Conservation (phyloP, 2,797 vertebrate genomes). For the Labroides dimidiatus region DNA sequence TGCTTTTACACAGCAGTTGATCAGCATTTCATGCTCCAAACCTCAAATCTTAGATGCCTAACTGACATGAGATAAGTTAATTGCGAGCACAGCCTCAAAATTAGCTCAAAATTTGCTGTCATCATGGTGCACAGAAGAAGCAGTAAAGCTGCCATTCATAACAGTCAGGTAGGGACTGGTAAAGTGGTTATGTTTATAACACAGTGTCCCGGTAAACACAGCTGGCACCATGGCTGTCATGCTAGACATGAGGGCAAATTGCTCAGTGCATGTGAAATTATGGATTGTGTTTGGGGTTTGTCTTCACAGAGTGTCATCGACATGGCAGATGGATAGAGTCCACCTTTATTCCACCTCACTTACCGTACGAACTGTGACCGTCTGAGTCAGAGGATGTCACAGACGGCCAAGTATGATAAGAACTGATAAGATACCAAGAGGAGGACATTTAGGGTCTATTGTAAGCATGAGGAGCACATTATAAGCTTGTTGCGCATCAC, state of each 20-base stretch:
- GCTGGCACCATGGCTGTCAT: conserved; percentile 73
- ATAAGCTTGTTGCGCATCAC: conserved; percentile 63
- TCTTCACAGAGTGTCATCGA: conserved; percentile 43
- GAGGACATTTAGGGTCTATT: conserved; percentile 59
- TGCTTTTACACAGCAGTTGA: too few species aligned
- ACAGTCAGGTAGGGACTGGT: conserved; percentile 73
- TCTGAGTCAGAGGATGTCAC: conserved; percentile 62
- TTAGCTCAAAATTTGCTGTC: too few species aligned
- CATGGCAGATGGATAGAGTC: conserved; percentile 55
- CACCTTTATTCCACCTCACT: conserved; percentile 74
- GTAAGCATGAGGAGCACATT: conserved; percentile 57
- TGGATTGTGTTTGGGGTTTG: conserved; percentile 56
- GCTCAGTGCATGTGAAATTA: conserved; percentile 61
- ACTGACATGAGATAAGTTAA: too few species aligned
- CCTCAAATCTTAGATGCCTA: too few species aligned
- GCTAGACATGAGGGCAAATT: conserved; percentile 57
- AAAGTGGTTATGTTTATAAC: conserved; percentile 82
- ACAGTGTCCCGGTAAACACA: conserved; percentile 78
- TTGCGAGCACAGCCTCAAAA: too few species aligned
- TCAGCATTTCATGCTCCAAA: too few species aligned
- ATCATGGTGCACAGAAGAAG: not conserved
- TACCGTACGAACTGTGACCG: conserved; percentile 48
- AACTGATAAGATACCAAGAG: conserved; percentile 68
- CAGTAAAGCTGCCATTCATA: conserved; percentile 78
- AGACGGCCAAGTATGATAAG: conserved; percentile 56